phyloP scores from a whole-genome alignment of 1,140 invertebrate species.

The Tetragnatha versicolor region DNA sequence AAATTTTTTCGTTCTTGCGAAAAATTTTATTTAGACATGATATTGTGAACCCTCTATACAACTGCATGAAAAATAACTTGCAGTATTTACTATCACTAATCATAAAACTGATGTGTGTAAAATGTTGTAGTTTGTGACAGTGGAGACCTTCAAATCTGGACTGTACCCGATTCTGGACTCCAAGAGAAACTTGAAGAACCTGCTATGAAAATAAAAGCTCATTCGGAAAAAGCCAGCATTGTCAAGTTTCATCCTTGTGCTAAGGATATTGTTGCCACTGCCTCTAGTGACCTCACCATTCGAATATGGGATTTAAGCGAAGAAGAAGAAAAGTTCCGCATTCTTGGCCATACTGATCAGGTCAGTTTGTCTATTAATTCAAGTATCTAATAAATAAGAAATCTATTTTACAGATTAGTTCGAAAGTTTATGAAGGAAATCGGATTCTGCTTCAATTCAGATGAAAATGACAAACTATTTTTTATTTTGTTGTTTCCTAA shows the following conservation, averaged over 20 bases:
- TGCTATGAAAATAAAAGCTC: conserved; percentile 70
- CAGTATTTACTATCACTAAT: too few relatives aligned
- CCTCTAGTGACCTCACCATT: conserved; percentile 88
- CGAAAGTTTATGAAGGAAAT: too few relatives aligned
- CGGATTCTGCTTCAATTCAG: too few relatives aligned
- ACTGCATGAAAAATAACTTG: too few relatives aligned
- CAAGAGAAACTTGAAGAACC: conserved; percentile 75
- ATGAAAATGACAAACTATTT: too few relatives aligned
- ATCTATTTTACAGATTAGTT: too few relatives aligned
- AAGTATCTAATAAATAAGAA: too few relatives aligned
- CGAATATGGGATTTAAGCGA: conserved; percentile 77
- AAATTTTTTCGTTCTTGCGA: too few relatives aligned
- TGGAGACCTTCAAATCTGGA: conserved; percentile 87
- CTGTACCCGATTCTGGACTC: conserved; percentile 74
- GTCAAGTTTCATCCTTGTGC: conserved; percentile 90
- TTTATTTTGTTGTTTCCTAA: too few relatives aligned
- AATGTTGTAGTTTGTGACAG: conserved; percentile 80
- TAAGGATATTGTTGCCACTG: conserved; percentile 81
- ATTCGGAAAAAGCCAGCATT: conserved; percentile 89
- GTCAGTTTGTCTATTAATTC: too few relatives aligned
- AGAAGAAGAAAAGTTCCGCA: conserved; percentile 58
- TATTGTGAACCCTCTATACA: too few relatives aligned
- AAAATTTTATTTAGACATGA: too few relatives aligned
- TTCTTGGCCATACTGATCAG: conserved; percentile 78
- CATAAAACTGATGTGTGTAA: background rate